Evolutionary conservation across 2,113 vertebrate species (phyloP).

Genomic region (Epinephelus cyanopodus): DNA sequence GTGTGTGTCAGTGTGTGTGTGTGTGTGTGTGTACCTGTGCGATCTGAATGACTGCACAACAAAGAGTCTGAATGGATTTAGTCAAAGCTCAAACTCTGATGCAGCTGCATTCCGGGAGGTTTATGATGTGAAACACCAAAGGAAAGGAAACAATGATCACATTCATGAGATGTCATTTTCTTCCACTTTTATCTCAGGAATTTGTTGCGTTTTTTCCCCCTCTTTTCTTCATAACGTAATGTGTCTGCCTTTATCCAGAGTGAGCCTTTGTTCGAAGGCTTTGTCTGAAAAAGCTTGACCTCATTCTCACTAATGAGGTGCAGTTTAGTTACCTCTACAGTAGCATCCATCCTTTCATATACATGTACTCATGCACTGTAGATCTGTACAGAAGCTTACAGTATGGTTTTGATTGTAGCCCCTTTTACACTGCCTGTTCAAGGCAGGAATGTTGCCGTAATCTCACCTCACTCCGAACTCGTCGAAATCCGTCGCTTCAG

Average conservation of each 20-base stretch:
- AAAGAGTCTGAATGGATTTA: slow-evolving; percentile 81
- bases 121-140: slow-evolving; percentile 88
- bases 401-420: too few relatives aligned
- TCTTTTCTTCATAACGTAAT: slow-evolving; percentile 52
- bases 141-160: slow-evolving; percentile 85
- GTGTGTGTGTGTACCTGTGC: slow-evolving; percentile 37
- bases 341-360: not conserved
- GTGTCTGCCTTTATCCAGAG: slow-evolving; percentile 63
- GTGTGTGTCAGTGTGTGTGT: slow-evolving; percentile 50
- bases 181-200: slow-evolving; percentile 81
- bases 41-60: slow-evolving; percentile 85
- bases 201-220: slow-evolving; percentile 60
- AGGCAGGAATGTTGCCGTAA: too few relatives aligned
- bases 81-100: slow-evolving; percentile 82
- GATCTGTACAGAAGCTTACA: too few relatives aligned
- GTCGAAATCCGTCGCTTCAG: too few relatives aligned
- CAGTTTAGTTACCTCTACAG: slow-evolving; percentile 21
- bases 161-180: slow-evolving; percentile 86
- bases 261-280: slow-evolving; percentile 55
- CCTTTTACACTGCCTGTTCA: too few relatives aligned
- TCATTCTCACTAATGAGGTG: slow-evolving; percentile 51
- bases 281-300: slow-evolving; percentile 55
- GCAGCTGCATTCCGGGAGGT: slow-evolving; percentile 83
- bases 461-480: too few relatives aligned
- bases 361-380: not conserved